Base-by-base conservation (phyloP, 1,140 invertebrate species). In the Drosophila pruinosa region DNA sequence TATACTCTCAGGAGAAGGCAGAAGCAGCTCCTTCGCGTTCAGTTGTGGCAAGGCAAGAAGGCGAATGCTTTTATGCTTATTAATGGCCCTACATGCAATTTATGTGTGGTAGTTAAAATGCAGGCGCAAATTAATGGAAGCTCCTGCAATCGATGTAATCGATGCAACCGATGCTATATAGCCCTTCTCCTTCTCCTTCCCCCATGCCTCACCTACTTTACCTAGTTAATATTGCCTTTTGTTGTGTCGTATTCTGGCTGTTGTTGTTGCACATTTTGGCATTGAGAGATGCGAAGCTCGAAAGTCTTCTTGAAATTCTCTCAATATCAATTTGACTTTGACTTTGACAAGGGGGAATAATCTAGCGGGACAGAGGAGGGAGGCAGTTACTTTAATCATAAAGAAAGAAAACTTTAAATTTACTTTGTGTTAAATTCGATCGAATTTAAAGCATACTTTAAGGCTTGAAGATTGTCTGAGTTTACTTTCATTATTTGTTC, bases 61-160 rank as follows among this genome's bases (percentile, higher is more conserved):
- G 48, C 61, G 68, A 75, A 76, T 72, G 76, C 73, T 77, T 85
- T 86, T 77, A 80, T 85, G 80, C 77, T 86, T 86, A 86, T 85
- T 85, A 85, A 85, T 85, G 80, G 83, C 61, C 43, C 73, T 67
- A 54, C 77, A 85, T 80, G 73, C 80, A 81, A 85, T 85, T 85
- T 85, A 85, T 85, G 65, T 80, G 57, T 57, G 71, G 75, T 62
- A 67, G 61, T 85, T 86, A 80, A 85, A 80, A 71, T 54, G 52
- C 56, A 64, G 72, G 26, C 64, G 48, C 58, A 74, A 77, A 81
- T 80, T 70, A 81, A 77, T 81, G 75, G 67, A 78, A 41, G 53
- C n/a, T 54, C 48, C 24, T 45, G n/a, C n/a, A n/a, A n/a, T 43
- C 43, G 39, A 19, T 36, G 12, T 12, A 8, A 15, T 38, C 17